Evolutionary conservation across 2,113 vertebrate species (phyloP).

Genomic region (Bucco capensis): DNA sequence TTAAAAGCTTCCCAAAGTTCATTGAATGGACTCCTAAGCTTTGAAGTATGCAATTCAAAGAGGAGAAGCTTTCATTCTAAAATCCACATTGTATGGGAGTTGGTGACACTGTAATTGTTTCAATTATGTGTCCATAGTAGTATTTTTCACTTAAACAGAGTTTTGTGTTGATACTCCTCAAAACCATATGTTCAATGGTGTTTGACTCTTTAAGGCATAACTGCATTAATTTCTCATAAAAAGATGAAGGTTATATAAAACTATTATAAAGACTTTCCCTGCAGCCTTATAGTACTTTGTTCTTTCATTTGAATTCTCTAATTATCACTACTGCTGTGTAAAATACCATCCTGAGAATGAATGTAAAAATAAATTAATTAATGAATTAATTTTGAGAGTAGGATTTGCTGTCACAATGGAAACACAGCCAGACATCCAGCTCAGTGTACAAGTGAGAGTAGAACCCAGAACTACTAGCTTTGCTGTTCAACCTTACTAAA

Average conservation of each 20-base stretch:
- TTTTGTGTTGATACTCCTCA: not conserved
- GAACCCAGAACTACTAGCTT: not conserved
- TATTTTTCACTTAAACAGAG: not conserved
- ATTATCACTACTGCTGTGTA: not conserved
- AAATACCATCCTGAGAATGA: not conserved
- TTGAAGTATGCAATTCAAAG: constrained; percentile 1
- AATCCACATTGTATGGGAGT: not conserved
- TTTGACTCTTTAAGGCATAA: constrained; percentile 1
- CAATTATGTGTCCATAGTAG: not conserved
- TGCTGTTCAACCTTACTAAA: not conserved
- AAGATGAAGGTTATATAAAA: not conserved
- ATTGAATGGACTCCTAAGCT: not conserved
- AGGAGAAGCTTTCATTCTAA: not conserved
- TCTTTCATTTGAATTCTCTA: not conserved
- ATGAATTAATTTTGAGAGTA: not conserved
- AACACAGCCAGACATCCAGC: not conserved
- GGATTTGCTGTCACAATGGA: not conserved
- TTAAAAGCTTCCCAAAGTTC: not conserved
- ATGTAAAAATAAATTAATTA: not conserved
- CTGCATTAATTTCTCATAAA: not conserved
- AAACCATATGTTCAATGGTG: not conserved
- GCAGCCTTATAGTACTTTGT: not conserved
- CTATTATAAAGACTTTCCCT: not conserved
- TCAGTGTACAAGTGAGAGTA: not conserved
- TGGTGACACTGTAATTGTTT: constrained; percentile 1